These are phyloP conservation scores for Idaea biselata DNA, from an alignment of 2,888 invertebrate species.

Conservation along the genomic window DNA sequence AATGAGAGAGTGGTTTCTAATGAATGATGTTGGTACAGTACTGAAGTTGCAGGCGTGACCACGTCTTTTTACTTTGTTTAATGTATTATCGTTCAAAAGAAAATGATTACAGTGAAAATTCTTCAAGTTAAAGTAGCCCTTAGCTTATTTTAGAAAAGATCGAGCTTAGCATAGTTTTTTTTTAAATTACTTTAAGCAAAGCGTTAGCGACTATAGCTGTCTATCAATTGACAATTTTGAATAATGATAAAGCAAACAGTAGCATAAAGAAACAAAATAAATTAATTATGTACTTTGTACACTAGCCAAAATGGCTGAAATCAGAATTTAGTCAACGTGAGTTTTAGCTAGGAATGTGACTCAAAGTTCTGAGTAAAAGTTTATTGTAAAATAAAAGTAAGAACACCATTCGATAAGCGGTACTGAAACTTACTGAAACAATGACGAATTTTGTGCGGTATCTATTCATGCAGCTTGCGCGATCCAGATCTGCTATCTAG, in stretches of 20 bases:
- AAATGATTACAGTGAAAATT: not conserved
- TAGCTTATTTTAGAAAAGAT: not conserved
- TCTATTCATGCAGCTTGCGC: slow-evolving; percentile 66
- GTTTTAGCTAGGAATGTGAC: not conserved
- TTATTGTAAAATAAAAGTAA: not conserved
- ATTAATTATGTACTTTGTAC: not conserved
- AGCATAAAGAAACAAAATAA: not conserved
- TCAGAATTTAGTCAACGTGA: not conserved
- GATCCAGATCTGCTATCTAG: slow-evolving; percentile 64
- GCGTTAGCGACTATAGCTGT: not conserved
- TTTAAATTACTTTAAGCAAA: not conserved
- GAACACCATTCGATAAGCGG: slow-evolving; percentile 22
- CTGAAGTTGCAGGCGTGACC: not conserved
- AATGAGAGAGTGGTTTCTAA: slow-evolving; percentile 17
- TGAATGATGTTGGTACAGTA: not conserved
- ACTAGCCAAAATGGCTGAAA: not conserved
- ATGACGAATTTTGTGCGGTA: slow-evolving; percentile 56
- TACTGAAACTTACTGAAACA: slow-evolving; percentile 48
- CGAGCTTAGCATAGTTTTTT: not conserved
- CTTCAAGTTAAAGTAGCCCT: not conserved
- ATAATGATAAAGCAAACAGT: not conserved
- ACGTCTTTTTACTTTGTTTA: not conserved
- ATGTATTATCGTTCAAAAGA: not conserved
- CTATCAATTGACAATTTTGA: not conserved
- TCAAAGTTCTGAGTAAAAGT: not conserved